Conservation (phyloP, 2,113 vertebrate species). For the Lethenteron reissneri region DNA sequence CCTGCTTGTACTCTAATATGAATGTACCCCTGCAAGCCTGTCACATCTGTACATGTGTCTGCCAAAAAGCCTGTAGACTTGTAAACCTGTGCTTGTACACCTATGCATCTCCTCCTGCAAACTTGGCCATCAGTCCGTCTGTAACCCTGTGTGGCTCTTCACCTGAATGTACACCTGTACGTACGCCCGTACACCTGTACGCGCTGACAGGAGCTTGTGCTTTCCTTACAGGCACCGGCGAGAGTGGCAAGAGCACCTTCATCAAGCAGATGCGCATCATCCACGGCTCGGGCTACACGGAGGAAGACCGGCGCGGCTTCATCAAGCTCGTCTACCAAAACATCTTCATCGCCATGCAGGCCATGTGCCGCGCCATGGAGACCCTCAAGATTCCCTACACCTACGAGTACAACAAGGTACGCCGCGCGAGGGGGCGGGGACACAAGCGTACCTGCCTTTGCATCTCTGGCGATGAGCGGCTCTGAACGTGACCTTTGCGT, state of each 20-base stretch:
- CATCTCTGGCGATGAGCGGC: not conserved
- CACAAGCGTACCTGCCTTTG: not conserved
- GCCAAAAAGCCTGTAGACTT: not conserved
- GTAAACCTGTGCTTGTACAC: not conserved
- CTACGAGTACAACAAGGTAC: conserved; percentile 62
- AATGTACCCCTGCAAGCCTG: too few species aligned
- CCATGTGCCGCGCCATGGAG: conserved; percentile 82
- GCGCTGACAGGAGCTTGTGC: conserved; percentile 9
- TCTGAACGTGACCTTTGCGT: too few species aligned
- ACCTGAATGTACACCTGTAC: not conserved
- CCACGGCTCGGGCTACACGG: conserved; percentile 76
- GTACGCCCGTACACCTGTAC: not conserved
- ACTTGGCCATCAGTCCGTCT: not conserved
- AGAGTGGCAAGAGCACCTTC: conserved; percentile 52
- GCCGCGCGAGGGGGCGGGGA: not conserved
- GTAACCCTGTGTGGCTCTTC: not conserved
- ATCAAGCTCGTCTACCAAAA: conserved; percentile 81
- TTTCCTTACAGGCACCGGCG: conserved; percentile 36
- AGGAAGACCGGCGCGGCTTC: conserved; percentile 75
- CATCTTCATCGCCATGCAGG: conserved; percentile 84
- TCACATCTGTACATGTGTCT: too few species aligned
- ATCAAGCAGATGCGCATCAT: conserved; percentile 93
- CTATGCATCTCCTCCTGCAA: not conserved
- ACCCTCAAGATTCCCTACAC: conserved; percentile 71
- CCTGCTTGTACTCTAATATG: too few species aligned